Conservation (phyloP, 2,888 invertebrate genomes). For the Erannis defoliaria region DNA sequence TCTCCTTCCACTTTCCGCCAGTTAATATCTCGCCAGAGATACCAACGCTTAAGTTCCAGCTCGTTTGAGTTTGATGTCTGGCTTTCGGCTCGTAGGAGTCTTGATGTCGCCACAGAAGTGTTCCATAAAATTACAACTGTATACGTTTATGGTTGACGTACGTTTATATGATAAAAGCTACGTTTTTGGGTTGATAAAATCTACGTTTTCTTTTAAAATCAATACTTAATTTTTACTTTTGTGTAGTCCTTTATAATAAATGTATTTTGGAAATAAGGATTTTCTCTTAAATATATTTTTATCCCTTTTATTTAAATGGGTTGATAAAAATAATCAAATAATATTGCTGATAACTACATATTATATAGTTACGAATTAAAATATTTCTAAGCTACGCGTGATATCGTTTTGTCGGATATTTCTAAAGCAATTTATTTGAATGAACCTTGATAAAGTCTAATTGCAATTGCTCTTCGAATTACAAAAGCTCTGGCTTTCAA, state of each 20-base stretch:
- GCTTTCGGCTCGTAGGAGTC: slow-evolving; percentile 48
- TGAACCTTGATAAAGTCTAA: slow-evolving; percentile 1
- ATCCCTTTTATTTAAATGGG: too few species aligned
- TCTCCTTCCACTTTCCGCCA: slow-evolving; percentile 51
- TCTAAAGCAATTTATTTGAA: too few species aligned
- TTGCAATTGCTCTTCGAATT: slow-evolving; percentile 15
- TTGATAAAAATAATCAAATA: too few species aligned
- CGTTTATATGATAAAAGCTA: too few species aligned
- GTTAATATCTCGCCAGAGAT: slow-evolving; percentile 64
- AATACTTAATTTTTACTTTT: not conserved
- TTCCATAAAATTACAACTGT: slow-evolving; percentile 22
- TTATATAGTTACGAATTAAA: too few species aligned
- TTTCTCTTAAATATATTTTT: too few species aligned
- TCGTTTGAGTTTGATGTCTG: slow-evolving; percentile 36
- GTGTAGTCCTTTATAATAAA: too few species aligned
- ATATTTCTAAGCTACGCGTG: too few species aligned
- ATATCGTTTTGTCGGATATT: too few species aligned
- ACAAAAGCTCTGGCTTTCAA: slow-evolving; percentile 1
- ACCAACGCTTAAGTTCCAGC: slow-evolving; percentile 55
- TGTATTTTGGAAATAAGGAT: too few species aligned
- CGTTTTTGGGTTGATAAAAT: too few species aligned
- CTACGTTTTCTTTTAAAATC: not conserved
- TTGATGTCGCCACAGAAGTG: slow-evolving; percentile 22
- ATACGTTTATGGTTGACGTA: not conserved
- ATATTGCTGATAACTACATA: too few species aligned